Percentiles rank a stretch among this genome's conserved stretches.
phyloP scores from a whole-genome alignment of 2,888 invertebrate species.

The Scaptomyza polygonia region DNA sequence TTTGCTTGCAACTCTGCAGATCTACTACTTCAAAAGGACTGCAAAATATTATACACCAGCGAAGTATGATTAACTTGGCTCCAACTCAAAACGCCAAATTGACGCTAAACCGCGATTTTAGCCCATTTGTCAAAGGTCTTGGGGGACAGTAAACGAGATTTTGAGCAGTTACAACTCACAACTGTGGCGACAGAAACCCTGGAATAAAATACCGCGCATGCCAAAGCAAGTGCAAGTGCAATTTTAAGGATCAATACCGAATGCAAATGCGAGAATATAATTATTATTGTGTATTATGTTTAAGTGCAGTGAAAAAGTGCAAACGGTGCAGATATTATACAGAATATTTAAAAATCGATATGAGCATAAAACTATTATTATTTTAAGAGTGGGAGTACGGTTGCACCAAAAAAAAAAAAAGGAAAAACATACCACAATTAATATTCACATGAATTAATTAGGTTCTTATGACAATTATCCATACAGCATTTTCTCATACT shows the following conservation, averaged over 20 bases:
- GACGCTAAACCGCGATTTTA: constrained; percentile 63
- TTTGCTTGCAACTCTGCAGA: too few relatives aligned
- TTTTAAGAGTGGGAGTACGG: constrained; percentile 18
- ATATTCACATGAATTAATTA: constrained; percentile 22
- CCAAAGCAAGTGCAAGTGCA: constrained; percentile 57
- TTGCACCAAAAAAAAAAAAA: constrained; percentile 30
- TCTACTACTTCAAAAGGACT: constrained; percentile 6
- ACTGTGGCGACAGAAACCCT: constrained; percentile 70
- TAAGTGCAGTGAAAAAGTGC: constrained; percentile 47
- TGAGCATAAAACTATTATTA: constrained; percentile 26
- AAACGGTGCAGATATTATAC: constrained; percentile 45
- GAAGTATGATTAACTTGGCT: constrained; percentile 57
- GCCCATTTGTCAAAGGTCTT: constrained; percentile 20
- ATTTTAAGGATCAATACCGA: constrained; percentile 35
- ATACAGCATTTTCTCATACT: constrained; percentile 6
- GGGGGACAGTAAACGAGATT: constrained; percentile 26
- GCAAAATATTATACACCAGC: constrained; percentile 7
- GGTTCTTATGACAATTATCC: constrained; percentile 6
- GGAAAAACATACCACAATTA: constrained; percentile 44
- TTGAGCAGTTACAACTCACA: constrained; percentile 68
- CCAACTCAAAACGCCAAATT: constrained; percentile 78
- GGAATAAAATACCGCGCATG: constrained; percentile 51
- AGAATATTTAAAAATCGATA: constrained; percentile 35
- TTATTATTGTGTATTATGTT: not conserved
- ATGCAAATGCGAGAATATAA: constrained; percentile 43